These are phyloP conservation scores for Brachyptera risi DNA, from an alignment of 2,888 invertebrate genomes.

Conservation along the genomic window DNA sequence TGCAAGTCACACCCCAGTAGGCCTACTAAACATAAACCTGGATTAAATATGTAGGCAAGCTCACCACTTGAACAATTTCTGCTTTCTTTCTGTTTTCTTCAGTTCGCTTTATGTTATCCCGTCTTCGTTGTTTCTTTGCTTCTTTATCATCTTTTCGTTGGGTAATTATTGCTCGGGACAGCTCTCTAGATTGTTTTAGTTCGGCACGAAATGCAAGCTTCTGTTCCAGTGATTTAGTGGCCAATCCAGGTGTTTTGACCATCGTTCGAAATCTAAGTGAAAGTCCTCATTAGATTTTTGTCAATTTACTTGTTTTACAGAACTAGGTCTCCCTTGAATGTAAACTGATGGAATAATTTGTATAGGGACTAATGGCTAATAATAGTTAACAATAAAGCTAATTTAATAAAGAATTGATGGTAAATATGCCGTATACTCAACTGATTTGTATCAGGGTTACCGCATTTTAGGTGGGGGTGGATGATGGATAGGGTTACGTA, in stretches of 20 bases:
- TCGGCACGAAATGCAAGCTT: slow-evolving; percentile 32
- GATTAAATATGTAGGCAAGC: background rate
- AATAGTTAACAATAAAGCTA: too few species aligned
- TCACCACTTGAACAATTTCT: slow-evolving; percentile 38
- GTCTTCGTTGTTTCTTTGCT: slow-evolving; percentile 32
- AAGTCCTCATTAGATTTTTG: background rate
- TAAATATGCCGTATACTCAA: too few species aligned
- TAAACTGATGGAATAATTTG: too few species aligned
- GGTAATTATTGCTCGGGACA: slow-evolving; percentile 32
- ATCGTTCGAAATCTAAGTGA: slow-evolving; percentile 7
- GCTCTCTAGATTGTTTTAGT: slow-evolving; percentile 32
- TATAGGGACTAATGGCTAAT: too few species aligned
- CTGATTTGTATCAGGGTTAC: too few species aligned
- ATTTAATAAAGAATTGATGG: too few species aligned
- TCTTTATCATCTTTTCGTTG: slow-evolving; percentile 32
- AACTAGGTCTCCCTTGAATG: too few species aligned
- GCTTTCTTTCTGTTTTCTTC: slow-evolving; percentile 37
- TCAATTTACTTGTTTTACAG: background rate
- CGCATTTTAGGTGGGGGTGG: background rate
- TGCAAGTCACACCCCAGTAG: too few species aligned
- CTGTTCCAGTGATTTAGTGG: slow-evolving; percentile 27
- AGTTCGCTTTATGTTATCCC: slow-evolving; percentile 34
- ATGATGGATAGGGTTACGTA: background rate
- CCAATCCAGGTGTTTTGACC: slow-evolving; percentile 13
- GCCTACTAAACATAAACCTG: background rate